Evolutionary conservation across 37 sponge, comb jelly and placozoan genomes (phyloP).

Genomic region (Cliona cf. orientalis): DNA sequence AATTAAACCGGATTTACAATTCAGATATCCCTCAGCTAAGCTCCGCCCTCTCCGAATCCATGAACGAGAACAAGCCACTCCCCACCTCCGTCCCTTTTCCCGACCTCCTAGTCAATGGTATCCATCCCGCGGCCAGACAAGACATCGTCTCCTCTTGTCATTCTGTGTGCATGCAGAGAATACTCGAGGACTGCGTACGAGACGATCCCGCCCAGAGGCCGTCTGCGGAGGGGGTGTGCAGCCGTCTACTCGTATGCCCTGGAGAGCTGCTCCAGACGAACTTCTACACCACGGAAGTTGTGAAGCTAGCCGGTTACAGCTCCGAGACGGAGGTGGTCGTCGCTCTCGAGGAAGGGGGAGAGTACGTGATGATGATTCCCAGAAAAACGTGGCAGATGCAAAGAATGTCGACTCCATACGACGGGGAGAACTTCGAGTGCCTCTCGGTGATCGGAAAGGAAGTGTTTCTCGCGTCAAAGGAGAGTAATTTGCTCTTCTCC

Average conservation of each 20-base stretch:
- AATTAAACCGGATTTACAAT: constrained; percentile 24
- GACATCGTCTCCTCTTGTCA: constrained; percentile 40
- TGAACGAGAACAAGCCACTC: background rate
- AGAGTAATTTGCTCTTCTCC: constrained; percentile 28
- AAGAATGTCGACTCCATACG: constrained; percentile 17
- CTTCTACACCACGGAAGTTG: constrained; percentile 18
- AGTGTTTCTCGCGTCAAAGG: constrained; percentile 31
- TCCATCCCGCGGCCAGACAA: constrained; percentile 47
- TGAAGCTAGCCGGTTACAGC: background rate
- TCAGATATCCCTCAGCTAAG: constrained; percentile 31
- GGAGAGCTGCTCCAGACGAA: constrained; percentile 44
- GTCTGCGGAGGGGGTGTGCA: constrained; percentile 56
- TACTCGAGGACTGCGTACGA: constrained; percentile 39
- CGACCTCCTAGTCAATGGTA: background rate
- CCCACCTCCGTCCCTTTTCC: background rate
- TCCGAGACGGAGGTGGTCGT: background rate
- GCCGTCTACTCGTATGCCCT: constrained; percentile 48
- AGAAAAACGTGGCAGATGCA: constrained; percentile 20
- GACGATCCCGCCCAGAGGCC: constrained; percentile 39
- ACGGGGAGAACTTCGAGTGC: constrained; percentile 26
- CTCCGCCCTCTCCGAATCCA: constrained; percentile 24
- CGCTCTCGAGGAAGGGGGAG: background rate
- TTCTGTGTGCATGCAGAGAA: constrained; percentile 50
- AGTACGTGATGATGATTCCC: constrained; percentile 10
- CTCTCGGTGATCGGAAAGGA: constrained; percentile 20